Conservation (phyloP, 2,797 vertebrate genomes). For the Hylomyscus alleni region DNA sequence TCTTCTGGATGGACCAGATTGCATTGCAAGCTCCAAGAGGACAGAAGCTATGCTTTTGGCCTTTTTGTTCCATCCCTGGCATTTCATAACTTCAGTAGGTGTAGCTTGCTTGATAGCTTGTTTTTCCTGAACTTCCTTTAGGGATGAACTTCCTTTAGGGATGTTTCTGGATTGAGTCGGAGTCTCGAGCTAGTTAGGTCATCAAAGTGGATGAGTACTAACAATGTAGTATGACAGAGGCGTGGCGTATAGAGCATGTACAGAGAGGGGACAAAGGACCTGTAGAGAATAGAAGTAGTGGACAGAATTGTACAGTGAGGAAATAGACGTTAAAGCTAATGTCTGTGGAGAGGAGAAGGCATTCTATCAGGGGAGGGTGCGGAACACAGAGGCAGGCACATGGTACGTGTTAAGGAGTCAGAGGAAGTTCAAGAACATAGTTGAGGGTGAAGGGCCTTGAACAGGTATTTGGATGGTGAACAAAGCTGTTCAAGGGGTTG, state of each 20-base stretch:
- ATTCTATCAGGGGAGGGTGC: background rate
- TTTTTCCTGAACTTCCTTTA: slow-evolving; percentile 29
- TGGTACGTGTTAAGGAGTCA: background rate
- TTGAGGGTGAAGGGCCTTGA: slow-evolving; percentile 23
- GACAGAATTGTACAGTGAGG: slow-evolving; percentile 9
- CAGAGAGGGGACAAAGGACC: background rate
- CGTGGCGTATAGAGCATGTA: slow-evolving; percentile 5
- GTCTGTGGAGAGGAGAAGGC: background rate
- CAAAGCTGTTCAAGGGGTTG: slow-evolving; percentile 12
- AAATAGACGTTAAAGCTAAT: background rate
- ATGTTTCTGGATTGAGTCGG: background rate
- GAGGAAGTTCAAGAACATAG: slow-evolving; percentile 24
- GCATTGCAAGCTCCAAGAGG: background rate
- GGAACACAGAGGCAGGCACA: background rate
- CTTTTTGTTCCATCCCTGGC: background rate
- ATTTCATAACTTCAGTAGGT: background rate
- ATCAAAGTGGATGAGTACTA: background rate
- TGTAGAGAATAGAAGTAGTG: background rate
- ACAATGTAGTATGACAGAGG: background rate
- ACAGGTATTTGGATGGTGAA: slow-evolving; percentile 27
- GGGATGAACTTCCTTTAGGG: slow-evolving; percentile 10
- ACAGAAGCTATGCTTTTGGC: background rate
- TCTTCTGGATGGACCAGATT: background rate
- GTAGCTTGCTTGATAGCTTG: background rate
- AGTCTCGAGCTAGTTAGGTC: background rate